phyloP scores from a whole-genome alignment of 1,140 invertebrate genomes.

The Ostrea edulis region DNA sequence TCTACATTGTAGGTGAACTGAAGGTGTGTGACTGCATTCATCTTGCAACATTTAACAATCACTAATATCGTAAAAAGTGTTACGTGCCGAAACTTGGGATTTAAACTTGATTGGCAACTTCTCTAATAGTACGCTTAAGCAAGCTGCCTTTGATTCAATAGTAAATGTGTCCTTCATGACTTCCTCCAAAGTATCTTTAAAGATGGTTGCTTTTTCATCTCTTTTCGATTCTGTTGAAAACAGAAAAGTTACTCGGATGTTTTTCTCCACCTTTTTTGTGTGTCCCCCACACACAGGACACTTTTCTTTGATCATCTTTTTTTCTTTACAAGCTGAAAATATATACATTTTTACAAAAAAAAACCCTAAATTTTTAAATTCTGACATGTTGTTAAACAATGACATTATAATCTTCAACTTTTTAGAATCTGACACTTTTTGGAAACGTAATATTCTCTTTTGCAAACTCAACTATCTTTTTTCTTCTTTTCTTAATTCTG shows the following conservation, averaged over 20 bases:
- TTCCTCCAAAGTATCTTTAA: no score
- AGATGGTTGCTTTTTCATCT: no score
- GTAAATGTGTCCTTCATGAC: no score
- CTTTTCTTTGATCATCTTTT: neutral
- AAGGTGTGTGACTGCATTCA: no score
- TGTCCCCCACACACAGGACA: neutral
- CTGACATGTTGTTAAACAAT: neutral
- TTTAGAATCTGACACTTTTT: neutral
- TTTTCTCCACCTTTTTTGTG: neutral
- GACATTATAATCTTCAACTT: neutral
- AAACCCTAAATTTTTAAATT: neutral
- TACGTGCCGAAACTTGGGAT: no score
- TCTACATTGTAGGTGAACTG: no score
- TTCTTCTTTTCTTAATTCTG: neutral
- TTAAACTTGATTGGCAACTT: no score
- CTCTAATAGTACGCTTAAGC: no score
- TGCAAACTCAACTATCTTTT: neutral
- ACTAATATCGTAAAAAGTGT: no score
- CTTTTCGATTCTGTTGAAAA: neutral
- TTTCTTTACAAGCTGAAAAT: constrained; percentile 9
- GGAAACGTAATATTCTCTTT: neutral
- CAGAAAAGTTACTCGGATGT: constrained; percentile 11
- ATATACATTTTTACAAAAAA: neutral
- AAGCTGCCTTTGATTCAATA: no score
- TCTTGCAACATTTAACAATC: no score